Base-by-base conservation (phyloP, 2,113 vertebrate species). In the Nothocercus nigrocapillus region DNA sequence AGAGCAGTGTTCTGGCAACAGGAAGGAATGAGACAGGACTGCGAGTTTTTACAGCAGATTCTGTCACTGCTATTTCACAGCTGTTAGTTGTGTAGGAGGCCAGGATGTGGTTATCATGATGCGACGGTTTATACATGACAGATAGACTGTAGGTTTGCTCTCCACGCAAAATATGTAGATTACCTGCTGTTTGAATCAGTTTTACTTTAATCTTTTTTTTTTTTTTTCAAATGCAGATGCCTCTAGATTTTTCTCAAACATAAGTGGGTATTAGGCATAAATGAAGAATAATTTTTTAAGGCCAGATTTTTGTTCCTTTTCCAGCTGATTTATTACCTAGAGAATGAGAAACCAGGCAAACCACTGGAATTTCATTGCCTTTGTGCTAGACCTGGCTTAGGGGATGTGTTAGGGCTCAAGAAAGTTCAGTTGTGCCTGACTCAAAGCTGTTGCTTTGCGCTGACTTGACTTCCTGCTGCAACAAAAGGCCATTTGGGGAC, bases 1-100 rank as follows among this genome's bases (percentile, higher is more conserved):
- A 80, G 78, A 34, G 5, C 61, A 14, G 32, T 0, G 0, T 16
- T 62, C 49, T 38, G 53, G 30, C 51, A 69, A 8, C 2, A 2
- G 56, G 34, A 56, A 76, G 62, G 30, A 59, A 38, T 15, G 53
- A 32, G 45, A 80, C 58, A 69, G n/a, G 42, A 34, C 38, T 19
- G 3, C 9, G 56, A 17, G 25, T n/a, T 85, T 67, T 73, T 76
- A 36, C 0, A 3, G 45, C 6, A 47, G n/a, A 30, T 84, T 84
- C 19, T 86, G 14, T 68, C 69, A 49, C 28, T 47, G n/a, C 78
- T 45, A 51, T 75, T 90, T 89, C 54, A 77, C 32, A 61, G 4
- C 25, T 38, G 36, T 3, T 9, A 53, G 5, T 47, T 75, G 18
- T 24, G 5, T 51, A 67, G 68, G 30, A 78, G 40, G 68, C 24